Evolutionary conservation across 2,888 invertebrate species (phyloP), one percentile per base, ranked within the genome.

Genomic region (Augochlorella aurata): DNA sequence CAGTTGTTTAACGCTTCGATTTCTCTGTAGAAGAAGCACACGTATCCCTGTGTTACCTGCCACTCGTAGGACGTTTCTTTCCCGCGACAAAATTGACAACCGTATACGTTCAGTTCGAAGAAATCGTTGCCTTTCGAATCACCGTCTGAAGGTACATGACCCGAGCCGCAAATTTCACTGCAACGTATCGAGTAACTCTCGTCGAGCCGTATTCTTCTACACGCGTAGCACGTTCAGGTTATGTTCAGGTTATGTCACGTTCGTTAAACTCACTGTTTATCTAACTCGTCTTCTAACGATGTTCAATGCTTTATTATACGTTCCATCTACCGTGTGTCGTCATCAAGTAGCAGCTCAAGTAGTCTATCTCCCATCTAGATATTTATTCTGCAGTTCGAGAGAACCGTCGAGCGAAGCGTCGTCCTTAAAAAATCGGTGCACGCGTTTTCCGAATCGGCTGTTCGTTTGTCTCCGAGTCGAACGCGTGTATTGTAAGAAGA

Each of bases 401-500:
- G 18, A 63, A 16, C 24, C 38, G 50, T 76, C 72, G 77, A 54
- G 54, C 65, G 24, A 45, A 24, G 49, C 70, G 52, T 77, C 68
- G 52, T 38, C 38, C 50, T 65, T 24, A 38, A 38, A 38, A 38
- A 18, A 47, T 16, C 29, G 29, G 8, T 58, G 29, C 7, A 63
- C 75, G 21, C 78, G 18, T 47, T 38, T 38, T 76, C 69, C 14
- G 10, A 45, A 68, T 72, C 45, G 77, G 68, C 65, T 69, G 77
- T 81, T 81, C 68, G 69, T 70, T 81, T 68, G 69, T 70, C 47
- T 81, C 74, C 67, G 74, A 44, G 67, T 12, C 45, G 24, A 9
- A 65, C 65, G 18, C 16, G 29, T 38, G 24, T 24, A 50, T 50
- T 38, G n/a, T 45, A 24, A 71, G 10, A 61, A 44, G 14, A 52